These are phyloP conservation scores for Orius insidiosus DNA, from an alignment of 1,140 invertebrate species.

Conservation along the genomic window DNA sequence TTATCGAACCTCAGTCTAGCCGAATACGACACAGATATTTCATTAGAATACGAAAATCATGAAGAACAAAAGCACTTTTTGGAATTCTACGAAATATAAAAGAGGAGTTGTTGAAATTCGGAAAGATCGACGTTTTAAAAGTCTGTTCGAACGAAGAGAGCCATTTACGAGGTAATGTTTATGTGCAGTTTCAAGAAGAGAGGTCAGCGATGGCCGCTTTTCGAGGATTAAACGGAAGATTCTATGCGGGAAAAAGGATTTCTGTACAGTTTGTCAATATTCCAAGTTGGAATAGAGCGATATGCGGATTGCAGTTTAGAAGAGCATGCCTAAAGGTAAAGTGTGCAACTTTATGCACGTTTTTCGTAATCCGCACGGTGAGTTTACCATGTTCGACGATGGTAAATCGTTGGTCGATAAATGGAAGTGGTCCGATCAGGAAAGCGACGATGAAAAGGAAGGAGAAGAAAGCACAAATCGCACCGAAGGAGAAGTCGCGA, in stretches of 20 bases:
- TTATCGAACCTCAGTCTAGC: constrained; percentile 46
- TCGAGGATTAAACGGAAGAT: constrained; percentile 63
- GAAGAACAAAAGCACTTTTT: constrained; percentile 66
- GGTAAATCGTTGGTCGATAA: too few species aligned
- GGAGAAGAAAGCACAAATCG: too few species aligned
- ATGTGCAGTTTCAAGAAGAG: constrained; percentile 58
- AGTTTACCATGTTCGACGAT: too few species aligned
- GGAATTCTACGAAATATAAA: constrained; percentile 74
- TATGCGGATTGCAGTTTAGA: constrained; percentile 64
- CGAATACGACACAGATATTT: constrained; percentile 68
- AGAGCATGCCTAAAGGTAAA: constrained; percentile 72
- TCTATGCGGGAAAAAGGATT: constrained; percentile 71
- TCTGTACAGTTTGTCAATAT: constrained; percentile 66
- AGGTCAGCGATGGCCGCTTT: constrained; percentile 56
- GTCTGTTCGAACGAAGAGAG: constrained; percentile 72
- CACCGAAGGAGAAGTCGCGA: too few species aligned
- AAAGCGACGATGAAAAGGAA: too few species aligned
- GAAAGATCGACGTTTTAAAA: constrained; percentile 60
- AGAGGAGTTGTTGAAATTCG: constrained; percentile 64
- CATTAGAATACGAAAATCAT: constrained; percentile 64
- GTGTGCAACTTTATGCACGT: constrained; percentile 82
- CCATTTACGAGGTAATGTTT: constrained; percentile 81
- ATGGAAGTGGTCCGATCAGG: too few species aligned
- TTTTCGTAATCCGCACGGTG: constrained; percentile 62
- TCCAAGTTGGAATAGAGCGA: constrained; percentile 63